Evolutionary conservation across 2,797 vertebrate species (phyloP).

Genomic region (Alca torda): DNA sequence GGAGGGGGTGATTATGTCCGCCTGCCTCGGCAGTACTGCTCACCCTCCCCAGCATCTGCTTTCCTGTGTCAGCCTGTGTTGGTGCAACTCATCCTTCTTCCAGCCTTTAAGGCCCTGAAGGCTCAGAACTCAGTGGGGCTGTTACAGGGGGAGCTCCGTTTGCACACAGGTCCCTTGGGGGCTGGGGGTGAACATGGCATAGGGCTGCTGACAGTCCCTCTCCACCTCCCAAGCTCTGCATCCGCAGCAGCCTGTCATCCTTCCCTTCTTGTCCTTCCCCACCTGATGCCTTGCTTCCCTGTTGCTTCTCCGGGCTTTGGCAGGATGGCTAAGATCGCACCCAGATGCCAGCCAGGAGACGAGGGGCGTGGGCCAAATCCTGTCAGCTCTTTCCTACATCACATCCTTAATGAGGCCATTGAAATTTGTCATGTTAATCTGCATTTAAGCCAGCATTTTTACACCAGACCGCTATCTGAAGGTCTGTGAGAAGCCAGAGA

Average conservation of each 20-base stretch:
- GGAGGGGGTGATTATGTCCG: rapidly evolving
- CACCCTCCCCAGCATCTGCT: rapidly evolving
- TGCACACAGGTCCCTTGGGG: neutral
- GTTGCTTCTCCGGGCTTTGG: neutral
- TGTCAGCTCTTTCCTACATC: neutral
- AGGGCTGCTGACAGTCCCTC: neutral
- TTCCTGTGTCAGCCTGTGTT: neutral
- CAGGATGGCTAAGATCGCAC: neutral
- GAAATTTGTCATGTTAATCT: neutral
- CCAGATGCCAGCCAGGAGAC: neutral
- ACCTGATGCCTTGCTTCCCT: neutral
- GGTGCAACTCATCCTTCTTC: neutral
- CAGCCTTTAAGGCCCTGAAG: neutral
- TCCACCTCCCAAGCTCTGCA: neutral
- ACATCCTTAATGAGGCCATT: rapidly evolving
- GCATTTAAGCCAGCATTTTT: neutral
- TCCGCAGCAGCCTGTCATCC: neutral
- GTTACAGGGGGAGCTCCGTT: neutral
- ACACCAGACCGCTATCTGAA: neutral
- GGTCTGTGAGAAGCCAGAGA: rapidly evolving
- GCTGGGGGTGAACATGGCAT: rapidly evolving
- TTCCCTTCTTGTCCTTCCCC: neutral
- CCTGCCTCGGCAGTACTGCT: neutral
- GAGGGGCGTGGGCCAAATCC: neutral
- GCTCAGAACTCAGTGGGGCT: neutral